These are phyloP conservation scores for Lagorchestes hirsutus DNA, from an alignment of 2,797 vertebrate species.

Conservation along the genomic window DNA sequence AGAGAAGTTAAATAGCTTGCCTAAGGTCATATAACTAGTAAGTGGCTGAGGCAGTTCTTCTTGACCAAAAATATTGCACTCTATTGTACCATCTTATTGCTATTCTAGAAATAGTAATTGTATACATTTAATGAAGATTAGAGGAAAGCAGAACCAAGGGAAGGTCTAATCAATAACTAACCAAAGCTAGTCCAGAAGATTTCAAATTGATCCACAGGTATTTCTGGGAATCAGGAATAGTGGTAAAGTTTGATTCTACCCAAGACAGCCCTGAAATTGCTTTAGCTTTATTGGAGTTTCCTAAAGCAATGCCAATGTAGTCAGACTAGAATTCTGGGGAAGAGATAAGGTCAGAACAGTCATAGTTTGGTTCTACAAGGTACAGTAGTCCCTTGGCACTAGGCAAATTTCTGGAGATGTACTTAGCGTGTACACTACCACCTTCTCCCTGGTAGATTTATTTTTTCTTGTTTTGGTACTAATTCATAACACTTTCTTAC, in stretches of 20 bases:
- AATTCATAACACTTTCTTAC: slow-evolving; percentile 28
- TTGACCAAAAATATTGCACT: neutral
- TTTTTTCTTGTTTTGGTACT: slow-evolving; percentile 39
- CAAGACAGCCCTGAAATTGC: neutral
- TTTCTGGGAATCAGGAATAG: neutral
- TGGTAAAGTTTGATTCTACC: neutral
- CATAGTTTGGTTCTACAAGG: neutral
- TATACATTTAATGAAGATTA: neutral
- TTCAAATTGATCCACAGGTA: no score
- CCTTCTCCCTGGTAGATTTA: slow-evolving; percentile 24
- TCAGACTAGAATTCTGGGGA: neutral
- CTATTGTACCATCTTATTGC: neutral
- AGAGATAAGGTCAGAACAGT: neutral
- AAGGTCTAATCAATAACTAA: neutral
- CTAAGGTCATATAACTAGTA: neutral
- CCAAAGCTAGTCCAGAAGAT: no score
- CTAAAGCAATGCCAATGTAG: neutral
- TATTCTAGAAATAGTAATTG: neutral
- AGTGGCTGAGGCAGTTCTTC: neutral
- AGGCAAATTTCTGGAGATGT: neutral
- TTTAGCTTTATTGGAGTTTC: neutral
- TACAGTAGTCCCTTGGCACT: neutral
- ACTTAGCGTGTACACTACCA: slow-evolving; percentile 14
- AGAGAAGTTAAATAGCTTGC: slow-evolving; percentile 10
- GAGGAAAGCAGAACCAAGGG: neutral